Evolutionary conservation across 2,888 invertebrate species (phyloP).

Genomic region (Chymomyza fuscimana): DNA sequence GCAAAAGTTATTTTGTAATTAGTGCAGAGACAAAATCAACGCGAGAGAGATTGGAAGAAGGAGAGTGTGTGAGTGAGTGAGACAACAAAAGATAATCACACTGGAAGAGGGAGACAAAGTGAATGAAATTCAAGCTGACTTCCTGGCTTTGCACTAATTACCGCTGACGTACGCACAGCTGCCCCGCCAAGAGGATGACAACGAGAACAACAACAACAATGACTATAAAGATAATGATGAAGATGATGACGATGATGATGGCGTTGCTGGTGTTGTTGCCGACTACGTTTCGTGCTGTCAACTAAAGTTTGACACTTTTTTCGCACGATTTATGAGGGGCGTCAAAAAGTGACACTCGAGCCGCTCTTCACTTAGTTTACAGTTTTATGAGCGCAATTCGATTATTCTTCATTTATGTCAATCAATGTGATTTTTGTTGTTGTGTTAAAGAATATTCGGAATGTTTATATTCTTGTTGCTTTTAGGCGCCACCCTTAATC

Average conservation of each 20-base stretch:
- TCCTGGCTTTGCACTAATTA: conserved; percentile 65
- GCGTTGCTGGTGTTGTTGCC: background rate
- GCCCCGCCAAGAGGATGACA: conserved; percentile 13
- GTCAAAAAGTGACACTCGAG: conserved; percentile 36
- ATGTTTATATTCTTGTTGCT: conserved; percentile 28
- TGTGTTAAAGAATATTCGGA: conserved; percentile 11
- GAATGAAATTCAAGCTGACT: conserved; percentile 61
- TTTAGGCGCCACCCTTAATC: conserved; percentile 68
- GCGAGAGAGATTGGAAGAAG: conserved; percentile 21
- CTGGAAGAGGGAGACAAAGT: conserved; percentile 40
- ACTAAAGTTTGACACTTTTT: conserved; percentile 73
- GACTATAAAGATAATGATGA: background rate
- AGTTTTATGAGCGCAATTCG: conserved; percentile 74
- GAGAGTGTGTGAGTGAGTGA: background rate
- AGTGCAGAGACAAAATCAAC: conserved; percentile 51
- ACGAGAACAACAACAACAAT: conserved; percentile 7
- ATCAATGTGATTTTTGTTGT: conserved; percentile 65
- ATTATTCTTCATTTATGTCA: conserved; percentile 80
- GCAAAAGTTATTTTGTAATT: conserved; percentile 69
- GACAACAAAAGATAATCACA: conserved; percentile 35
- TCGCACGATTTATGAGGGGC: conserved; percentile 63
- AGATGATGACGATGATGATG: background rate
- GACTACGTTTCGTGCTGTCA: conserved; percentile 53
- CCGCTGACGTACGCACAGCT: conserved; percentile 55
- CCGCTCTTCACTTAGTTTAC: conserved; percentile 59